Evolutionary conservation across 2,888 invertebrate genomes (phyloP).

Genomic region (Invenusta paracnida): DNA sequence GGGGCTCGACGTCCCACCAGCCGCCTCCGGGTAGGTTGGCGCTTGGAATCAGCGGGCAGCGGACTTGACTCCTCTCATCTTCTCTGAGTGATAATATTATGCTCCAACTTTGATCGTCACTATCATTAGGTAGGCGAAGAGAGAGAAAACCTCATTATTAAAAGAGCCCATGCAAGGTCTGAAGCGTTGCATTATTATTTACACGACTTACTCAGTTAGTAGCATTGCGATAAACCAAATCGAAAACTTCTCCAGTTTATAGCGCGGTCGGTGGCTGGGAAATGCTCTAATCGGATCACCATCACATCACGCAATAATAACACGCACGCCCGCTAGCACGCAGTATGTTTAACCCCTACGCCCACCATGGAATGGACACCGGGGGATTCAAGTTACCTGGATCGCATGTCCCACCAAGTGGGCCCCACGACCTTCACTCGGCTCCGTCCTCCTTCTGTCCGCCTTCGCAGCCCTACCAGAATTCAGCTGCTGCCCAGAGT

Average conservation of each 20-base stretch:
- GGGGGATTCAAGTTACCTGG: conserved; percentile 18
- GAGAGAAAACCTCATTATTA: too few relatives aligned
- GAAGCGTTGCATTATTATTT: too few relatives aligned
- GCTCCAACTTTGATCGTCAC: too few relatives aligned
- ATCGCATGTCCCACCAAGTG: neutral
- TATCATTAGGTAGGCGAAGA: too few relatives aligned
- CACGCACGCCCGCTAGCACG: too few relatives aligned
- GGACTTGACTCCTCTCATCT: conserved; percentile 4
- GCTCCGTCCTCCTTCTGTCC: conserved; percentile 22
- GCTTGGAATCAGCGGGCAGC: conserved; percentile 22
- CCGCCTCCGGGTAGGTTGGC: conserved; percentile 17
- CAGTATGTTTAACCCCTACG: conserved; percentile 34
- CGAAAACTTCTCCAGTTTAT: too few relatives aligned
- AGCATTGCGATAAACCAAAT: too few relatives aligned
- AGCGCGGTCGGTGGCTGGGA: neutral
- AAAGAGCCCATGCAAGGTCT: too few relatives aligned
- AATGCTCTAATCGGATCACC: neutral
- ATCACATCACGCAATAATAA: neutral
- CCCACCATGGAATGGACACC: conserved; percentile 33
- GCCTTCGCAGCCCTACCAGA: neutral
- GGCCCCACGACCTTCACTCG: conserved; percentile 31
- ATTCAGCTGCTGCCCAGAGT: conserved; percentile 59
- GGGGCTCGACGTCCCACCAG: conserved; percentile 11
- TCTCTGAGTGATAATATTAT: too few relatives aligned
- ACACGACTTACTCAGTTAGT: too few relatives aligned